Evolutionary conservation across 1,140 invertebrate species (phyloP), one percentile per base, ranked within the genome.

Genomic region (Drosophila rhopaloa): DNA sequence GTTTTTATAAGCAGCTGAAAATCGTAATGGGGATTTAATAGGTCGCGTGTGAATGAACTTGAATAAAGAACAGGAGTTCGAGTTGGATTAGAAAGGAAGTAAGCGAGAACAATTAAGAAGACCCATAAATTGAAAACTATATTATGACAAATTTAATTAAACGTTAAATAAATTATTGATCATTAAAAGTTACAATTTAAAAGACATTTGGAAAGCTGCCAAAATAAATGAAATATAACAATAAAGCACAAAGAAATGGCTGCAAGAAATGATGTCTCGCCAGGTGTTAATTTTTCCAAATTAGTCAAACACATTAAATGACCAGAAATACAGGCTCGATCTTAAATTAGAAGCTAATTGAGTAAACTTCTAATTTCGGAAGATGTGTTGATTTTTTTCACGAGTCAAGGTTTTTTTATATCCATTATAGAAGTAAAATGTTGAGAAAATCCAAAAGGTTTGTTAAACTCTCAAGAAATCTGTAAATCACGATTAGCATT

Each of bases 201-300:
- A 50, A 9, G 4, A 32, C 4, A n/a, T 13, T 1, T 13, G 11
- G n/a, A 32, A 14, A 50, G 11, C 24, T 29, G 7, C 13, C 7
- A 19, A 53, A 37, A 38, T 13, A 14, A 50, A 32, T 4, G 24
- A 14, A 1, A 29, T 32, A 11, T 13, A 40, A 19, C 14, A 32
- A 37, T 53, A 3, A 6, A 38, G 16, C 13, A n/a, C 5, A 58
- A 32, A 32, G 29, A 48, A 24, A 24, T 24, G 41, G 2, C 11
- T 59, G 43, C 6, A 16, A 8, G 6, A 35, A 47, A 19, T 10
- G 32, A 10, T 16, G 46, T 60, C 51, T 57, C 8, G 37, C 16
- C 60, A 63, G 47, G 59, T 51, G 65, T 4, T 68, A 68, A 68
- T 67, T 67, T 51, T 5, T 5, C 1, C 1, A 41, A 62, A 59